A percentile compares a stretch with the other conserved stretches of the same genome.
Evolutionary conservation across 2,797 vertebrate species (phyloP).

Genomic region (Lagorchestes hirsutus): DNA sequence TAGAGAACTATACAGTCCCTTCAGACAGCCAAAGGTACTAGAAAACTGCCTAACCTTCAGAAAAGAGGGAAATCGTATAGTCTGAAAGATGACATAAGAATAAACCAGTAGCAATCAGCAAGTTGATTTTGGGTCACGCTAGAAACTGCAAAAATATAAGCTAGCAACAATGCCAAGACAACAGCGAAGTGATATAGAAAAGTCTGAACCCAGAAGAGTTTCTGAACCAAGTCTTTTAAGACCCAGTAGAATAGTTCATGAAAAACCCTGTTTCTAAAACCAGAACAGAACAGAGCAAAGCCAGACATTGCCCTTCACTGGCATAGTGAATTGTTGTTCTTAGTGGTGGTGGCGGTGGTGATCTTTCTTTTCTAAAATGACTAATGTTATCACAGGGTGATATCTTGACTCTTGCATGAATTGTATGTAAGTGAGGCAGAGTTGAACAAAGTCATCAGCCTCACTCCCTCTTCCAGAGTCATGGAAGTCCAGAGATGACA

Average conservation of each 20-base stretch:
- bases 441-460: neutral
- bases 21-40: neutral
- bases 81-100: neutral
- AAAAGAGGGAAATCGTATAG: neutral
- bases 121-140: neutral
- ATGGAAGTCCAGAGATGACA: too few species aligned
- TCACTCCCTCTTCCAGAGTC: neutral
- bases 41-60: neutral
- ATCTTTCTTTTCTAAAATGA: neutral
- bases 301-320: neutral
- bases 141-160: neutral
- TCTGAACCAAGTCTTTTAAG: neutral
- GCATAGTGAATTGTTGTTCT: neutral
- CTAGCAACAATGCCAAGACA: neutral
- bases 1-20: neutral
- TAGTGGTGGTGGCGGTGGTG: too few species aligned
- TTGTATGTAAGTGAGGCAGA: neutral
- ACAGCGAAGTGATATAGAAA: neutral
- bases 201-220: neutral
- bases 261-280: neutral
- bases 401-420: neutral
- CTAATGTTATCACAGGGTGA: neutral
- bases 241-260: neutral
- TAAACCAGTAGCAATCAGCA: neutral
- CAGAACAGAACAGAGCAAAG: neutral